phyloP scores from a whole-genome alignment of 2,888 invertebrate genomes.

The Lucinisca nassula region DNA sequence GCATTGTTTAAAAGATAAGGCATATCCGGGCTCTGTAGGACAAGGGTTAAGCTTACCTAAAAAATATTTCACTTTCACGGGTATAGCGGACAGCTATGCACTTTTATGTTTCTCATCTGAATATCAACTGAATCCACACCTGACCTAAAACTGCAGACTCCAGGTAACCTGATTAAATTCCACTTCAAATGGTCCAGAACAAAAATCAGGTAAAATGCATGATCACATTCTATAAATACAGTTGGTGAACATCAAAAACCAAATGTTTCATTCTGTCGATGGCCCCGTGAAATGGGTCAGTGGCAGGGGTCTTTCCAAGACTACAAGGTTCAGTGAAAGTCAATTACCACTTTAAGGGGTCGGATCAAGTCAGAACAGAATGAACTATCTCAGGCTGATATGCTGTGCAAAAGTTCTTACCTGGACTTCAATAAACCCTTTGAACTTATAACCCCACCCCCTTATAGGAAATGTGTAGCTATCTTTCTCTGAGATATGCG shows the following conservation, averaged over 20 bases:
- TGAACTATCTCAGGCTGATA: neutral
- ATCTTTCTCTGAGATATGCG: too few species aligned
- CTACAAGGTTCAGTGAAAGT: neutral
- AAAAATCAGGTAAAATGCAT: neutral
- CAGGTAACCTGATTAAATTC: neutral
- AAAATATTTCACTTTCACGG: too few species aligned
- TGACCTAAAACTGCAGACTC: conserved; percentile 1
- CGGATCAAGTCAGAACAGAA: neutral
- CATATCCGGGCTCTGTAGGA: too few species aligned
- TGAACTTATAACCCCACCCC: too few species aligned
- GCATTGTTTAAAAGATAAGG: too few species aligned
- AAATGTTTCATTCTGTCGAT: neutral
- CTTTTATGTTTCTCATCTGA: too few species aligned
- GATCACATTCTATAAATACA: neutral
- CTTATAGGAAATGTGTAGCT: too few species aligned
- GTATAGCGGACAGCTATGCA: too few species aligned
- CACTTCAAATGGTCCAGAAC: neutral
- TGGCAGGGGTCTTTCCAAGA: neutral
- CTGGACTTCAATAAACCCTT: too few species aligned
- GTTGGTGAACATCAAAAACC: neutral
- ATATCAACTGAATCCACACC: too few species aligned
- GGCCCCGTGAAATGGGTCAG: neutral
- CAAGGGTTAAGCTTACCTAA: too few species aligned
- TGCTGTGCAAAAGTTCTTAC: too few species aligned
- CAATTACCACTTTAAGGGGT: conserved; percentile 10